A percentile compares a stretch with the other conserved stretches of the same genome.
These are phyloP conservation scores for Parazoanthus swiftii DNA, from an alignment of 92 coral and sea anemone genomes.

Conservation along the genomic window DNA sequence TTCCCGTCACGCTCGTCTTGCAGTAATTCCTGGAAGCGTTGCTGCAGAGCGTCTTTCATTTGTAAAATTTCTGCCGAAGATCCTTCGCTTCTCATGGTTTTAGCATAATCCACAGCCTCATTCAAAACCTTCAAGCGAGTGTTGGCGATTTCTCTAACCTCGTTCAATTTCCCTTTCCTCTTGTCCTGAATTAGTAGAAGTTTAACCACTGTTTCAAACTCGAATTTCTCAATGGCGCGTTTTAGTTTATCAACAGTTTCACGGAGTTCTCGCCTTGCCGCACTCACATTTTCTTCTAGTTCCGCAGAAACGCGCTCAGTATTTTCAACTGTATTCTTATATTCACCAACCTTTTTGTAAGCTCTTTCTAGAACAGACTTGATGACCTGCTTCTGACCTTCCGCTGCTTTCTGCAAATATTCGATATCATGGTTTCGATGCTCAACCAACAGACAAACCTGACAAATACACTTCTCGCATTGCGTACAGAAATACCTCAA, in stretches of 20 bases:
- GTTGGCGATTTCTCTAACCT: background rate
- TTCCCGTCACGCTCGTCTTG: background rate
- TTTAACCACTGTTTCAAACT: background rate
- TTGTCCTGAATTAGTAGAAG: background rate
- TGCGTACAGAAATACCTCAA: background rate
- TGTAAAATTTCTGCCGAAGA: background rate
- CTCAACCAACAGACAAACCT: background rate
- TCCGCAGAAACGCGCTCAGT: background rate
- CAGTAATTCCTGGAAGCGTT: slow-evolving; percentile 1
- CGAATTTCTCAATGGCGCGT: background rate
- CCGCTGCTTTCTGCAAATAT: background rate
- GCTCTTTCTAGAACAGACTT: background rate
- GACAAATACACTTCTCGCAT: background rate
- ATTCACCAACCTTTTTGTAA: background rate
- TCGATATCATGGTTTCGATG: background rate
- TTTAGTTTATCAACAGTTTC: slow-evolving; percentile 11
- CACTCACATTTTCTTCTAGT: no score
- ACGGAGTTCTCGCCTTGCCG: background rate
- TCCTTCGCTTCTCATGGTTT: background rate
- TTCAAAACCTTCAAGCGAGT: background rate
- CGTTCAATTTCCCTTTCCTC: background rate
- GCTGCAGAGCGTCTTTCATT: background rate
- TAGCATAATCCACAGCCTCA: background rate
- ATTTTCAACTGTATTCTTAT: background rate
- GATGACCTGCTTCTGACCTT: background rate